These are phyloP conservation scores for Saccostrea echinata DNA, from an alignment of 1,140 invertebrate species.

Conservation along the genomic window DNA sequence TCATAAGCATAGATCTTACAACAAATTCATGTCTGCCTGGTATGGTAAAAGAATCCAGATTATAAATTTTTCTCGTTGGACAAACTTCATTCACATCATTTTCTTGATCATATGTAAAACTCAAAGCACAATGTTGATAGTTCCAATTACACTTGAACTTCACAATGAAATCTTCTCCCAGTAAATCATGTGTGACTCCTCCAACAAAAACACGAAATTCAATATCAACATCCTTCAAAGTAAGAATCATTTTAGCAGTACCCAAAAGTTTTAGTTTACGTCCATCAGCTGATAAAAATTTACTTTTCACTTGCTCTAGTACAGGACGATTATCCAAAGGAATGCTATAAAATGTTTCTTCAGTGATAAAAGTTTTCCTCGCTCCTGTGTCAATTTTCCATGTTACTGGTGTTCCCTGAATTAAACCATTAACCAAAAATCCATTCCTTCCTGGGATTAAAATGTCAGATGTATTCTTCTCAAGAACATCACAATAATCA, in stretches of 20 bases:
- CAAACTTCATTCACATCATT: not conserved
- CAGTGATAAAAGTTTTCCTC: slow-evolving; percentile 40
- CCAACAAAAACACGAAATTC: no score
- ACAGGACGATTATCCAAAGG: not conserved
- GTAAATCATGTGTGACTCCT: no score
- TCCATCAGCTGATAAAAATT: no score
- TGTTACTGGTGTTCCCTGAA: not conserved
- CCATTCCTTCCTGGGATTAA: not conserved
- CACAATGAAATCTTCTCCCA: not conserved
- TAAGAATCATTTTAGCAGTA: no score
- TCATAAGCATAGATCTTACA: not conserved
- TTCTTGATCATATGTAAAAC: not conserved
- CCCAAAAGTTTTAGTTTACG: no score
- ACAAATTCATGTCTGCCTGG: not conserved
- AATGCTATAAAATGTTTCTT: slow-evolving; percentile 1
- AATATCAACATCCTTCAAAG: no score
- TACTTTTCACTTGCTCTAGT: no score
- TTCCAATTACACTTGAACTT: not conserved
- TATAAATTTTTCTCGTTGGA: not conserved
- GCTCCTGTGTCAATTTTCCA: slow-evolving; percentile 53
- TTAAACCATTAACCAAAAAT: not conserved
- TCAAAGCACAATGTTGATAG: not conserved
- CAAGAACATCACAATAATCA: no score
- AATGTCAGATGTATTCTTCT: no score
- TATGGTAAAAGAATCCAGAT: not conserved